Evolutionary conservation across 2,797 vertebrate species (phyloP).

Genomic region (Tarsius wallacei): DNA sequence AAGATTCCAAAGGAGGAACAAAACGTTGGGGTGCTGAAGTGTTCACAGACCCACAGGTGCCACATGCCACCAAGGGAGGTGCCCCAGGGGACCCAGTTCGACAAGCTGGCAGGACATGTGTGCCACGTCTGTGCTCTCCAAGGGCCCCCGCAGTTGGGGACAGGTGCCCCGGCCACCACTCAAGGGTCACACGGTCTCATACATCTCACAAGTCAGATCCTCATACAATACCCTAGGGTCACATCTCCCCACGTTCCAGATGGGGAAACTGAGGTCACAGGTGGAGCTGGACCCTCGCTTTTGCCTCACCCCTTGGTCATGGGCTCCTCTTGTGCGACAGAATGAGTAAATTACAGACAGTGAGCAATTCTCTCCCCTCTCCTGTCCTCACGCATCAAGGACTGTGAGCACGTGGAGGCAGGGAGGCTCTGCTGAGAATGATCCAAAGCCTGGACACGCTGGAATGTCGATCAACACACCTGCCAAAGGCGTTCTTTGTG

Average conservation of each 20-base stretch:
- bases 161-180: background rate
- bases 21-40: accelerated
- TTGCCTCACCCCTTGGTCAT: background rate
- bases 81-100: accelerated
- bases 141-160: background rate
- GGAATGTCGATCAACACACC: accelerated
- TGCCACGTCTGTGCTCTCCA: background rate
- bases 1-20: background rate
- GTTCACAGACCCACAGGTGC: background rate
- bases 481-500: background rate
- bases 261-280: accelerated
- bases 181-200: background rate
- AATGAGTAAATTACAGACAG: background rate
- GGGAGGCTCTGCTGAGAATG: background rate
- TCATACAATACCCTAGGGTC: accelerated
- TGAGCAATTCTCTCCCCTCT: background rate
- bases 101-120: background rate
- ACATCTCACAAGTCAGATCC: background rate
- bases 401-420: background rate
- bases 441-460: accelerated
- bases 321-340: background rate
- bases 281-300: background rate
- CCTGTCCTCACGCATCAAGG: background rate
- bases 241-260: accelerated
- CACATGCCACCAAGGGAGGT: accelerated